Conservation (phyloP, 2,113 vertebrate species). For the Burhinus bistriatus region DNA sequence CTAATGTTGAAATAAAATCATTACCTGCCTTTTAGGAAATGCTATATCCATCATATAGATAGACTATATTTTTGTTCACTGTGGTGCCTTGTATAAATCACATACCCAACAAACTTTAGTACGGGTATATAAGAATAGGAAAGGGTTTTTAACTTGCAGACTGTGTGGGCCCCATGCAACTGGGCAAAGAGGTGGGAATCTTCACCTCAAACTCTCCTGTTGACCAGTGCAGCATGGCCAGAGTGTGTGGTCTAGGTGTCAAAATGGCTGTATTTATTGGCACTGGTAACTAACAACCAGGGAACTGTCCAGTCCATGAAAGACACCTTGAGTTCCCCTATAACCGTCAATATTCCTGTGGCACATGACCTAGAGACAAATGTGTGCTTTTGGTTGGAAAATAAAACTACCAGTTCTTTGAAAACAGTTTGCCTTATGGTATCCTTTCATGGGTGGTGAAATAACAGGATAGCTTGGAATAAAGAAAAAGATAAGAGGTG, state of each 20-base stretch:
- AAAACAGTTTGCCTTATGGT: not conserved
- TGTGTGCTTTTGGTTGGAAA: not conserved
- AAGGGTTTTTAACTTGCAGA: not conserved
- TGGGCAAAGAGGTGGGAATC: not conserved
- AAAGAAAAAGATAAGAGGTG: not conserved
- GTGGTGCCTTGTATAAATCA: not conserved
- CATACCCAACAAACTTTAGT: not conserved
- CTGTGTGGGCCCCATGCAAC: not conserved
- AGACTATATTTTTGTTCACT: not conserved
- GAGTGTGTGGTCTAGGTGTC: not conserved
- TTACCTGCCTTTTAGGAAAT: conserved; percentile 5
- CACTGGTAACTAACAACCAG: not conserved
- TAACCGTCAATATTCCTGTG: not conserved
- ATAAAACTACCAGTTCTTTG: conserved; percentile 34
- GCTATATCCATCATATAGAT: not conserved
- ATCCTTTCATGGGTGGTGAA: not conserved
- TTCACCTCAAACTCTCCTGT: not conserved
- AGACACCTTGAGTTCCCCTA: not conserved
- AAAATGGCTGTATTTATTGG: not conserved
- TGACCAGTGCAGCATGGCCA: not conserved
- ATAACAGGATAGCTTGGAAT: not conserved
- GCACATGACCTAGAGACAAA: not conserved
- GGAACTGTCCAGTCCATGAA: not conserved
- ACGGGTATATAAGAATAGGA: not conserved
- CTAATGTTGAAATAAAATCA: conserved; percentile 15